Conservation (phyloP, 2,888 invertebrate species). For the Cenopis cana region DNA sequence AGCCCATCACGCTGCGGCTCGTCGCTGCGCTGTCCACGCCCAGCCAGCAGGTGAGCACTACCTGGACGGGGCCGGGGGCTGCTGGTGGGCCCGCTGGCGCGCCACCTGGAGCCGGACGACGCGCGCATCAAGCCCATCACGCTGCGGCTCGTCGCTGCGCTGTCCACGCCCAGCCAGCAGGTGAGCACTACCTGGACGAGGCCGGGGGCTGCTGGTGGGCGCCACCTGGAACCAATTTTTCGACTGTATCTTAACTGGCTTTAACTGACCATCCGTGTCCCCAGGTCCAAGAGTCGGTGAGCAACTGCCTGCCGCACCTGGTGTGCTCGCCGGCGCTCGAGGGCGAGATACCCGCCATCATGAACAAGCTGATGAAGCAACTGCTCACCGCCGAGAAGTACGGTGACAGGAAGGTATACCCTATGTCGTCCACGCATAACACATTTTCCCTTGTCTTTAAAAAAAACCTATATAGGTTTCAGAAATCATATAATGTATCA, state of each 20-base stretch:
- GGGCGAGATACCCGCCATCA: slow-evolving; percentile 94
- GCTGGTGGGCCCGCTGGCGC: slow-evolving; percentile 98
- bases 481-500: too few species aligned
- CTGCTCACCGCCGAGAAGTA: slow-evolving; percentile 96
- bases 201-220: too few species aligned
- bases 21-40: too few species aligned
- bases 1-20: too few species aligned
- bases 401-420: slow-evolving; percentile 88
- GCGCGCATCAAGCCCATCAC: slow-evolving; percentile 97
- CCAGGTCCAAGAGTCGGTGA: slow-evolving; percentile 98
- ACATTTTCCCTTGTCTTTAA: too few species aligned
- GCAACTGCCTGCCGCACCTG: slow-evolving; percentile 97
- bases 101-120: slow-evolving; percentile 96
- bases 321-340: slow-evolving; percentile 93
- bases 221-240: too few species aligned
- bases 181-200: slow-evolving; percentile 68
- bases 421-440: too few species aligned
- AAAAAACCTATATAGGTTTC: too few species aligned
- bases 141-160: slow-evolving; percentile 93
- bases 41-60: too few species aligned
- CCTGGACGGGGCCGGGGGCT: too few species aligned
- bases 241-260: too few species aligned
- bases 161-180: slow-evolving; percentile 98
- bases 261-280: background rate
- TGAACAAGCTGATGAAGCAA: slow-evolving; percentile 94